These are phyloP conservation scores for Petrocephalus zakoni DNA, from an alignment of 2,113 vertebrate species.

Conservation along the genomic window DNA sequence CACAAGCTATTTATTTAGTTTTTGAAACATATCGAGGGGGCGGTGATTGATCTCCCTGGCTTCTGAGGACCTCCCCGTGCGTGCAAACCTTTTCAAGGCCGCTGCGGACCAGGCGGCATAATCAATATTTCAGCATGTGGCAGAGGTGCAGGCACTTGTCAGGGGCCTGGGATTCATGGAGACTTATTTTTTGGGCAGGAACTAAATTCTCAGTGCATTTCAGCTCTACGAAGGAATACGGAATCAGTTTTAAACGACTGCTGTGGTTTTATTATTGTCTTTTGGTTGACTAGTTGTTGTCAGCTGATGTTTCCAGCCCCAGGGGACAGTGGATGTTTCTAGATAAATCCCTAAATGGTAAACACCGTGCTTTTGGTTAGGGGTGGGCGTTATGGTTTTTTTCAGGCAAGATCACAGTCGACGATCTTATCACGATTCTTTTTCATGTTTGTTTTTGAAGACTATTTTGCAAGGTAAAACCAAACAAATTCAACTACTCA, in stretches of 20 bases:
- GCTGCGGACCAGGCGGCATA: background rate
- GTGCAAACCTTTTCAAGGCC: background rate
- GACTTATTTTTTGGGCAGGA: background rate
- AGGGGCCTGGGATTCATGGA: background rate
- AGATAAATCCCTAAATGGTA: background rate
- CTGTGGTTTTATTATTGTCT: background rate
- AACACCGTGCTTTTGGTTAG: background rate
- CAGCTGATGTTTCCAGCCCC: background rate
- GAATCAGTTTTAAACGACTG: background rate
- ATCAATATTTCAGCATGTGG: constrained; percentile 19
- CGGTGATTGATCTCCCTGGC: background rate
- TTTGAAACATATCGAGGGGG: too few species aligned
- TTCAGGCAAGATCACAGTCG: background rate
- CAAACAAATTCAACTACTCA: background rate
- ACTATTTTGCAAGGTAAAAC: background rate
- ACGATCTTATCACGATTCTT: background rate
- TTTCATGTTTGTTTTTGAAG: background rate
- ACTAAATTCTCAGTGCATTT: background rate
- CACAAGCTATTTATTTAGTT: too few species aligned
- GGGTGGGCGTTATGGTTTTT: background rate
- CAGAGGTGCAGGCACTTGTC: background rate
- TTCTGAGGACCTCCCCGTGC: background rate
- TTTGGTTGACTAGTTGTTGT: background rate
- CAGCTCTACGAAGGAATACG: background rate
- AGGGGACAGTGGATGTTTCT: too few species aligned